Conservation (phyloP, 2,888 invertebrate species). For the Ischnura elegans region DNA sequence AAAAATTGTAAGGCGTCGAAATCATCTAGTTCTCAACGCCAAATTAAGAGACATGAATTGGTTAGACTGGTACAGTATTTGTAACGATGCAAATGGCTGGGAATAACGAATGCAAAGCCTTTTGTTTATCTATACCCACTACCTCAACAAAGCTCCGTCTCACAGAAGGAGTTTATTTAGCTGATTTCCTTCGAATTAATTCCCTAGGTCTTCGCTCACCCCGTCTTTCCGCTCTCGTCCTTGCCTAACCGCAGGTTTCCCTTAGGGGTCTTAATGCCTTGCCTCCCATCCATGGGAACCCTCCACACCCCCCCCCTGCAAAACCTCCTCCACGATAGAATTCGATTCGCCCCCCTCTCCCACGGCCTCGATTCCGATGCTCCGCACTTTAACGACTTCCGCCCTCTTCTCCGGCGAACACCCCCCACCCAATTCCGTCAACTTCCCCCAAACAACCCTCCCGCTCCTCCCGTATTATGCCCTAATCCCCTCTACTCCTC, state of each 20-base stretch:
- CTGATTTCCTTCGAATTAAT: not conserved
- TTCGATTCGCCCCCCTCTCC: not conserved
- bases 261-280: not conserved
- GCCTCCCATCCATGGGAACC: too few species aligned
- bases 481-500: not conserved
- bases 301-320: not conserved
- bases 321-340: not conserved
- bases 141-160: not conserved
- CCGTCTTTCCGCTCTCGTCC: not conserved
- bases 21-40: too few species aligned
- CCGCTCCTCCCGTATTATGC: not conserved
- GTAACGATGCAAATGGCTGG: too few species aligned
- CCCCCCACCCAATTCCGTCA: not conserved
- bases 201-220: not conserved
- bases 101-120: too few species aligned
- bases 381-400: slow-evolving; percentile 21
- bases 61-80: too few species aligned
- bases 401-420: not conserved
- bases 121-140: not conserved
- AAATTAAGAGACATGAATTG: too few species aligned
- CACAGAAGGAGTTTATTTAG: not conserved
- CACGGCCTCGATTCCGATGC: not conserved
- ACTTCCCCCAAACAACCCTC: not conserved
- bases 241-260: not conserved
- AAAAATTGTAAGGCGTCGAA: too few species aligned